Conservation (phyloP, 2,888 invertebrate genomes). For the Pandemis corylana region DNA sequence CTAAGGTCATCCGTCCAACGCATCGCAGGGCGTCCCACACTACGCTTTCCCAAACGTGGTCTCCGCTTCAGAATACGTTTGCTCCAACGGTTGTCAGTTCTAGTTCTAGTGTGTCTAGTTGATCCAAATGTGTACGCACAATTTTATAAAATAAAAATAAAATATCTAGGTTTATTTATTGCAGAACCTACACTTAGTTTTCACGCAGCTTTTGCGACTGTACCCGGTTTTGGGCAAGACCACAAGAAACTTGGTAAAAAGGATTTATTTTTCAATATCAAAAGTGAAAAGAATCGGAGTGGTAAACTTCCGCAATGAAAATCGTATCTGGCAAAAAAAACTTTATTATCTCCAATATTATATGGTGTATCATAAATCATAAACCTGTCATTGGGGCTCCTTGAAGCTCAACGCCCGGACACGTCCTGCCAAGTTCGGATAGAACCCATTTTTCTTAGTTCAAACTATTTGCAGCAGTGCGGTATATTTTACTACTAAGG, state of each 20-base stretch:
- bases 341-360: slow-evolving; percentile 11
- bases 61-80: too few species aligned
- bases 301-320: slow-evolving; percentile 1
- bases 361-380: slow-evolving; percentile 33
- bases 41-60: too few species aligned
- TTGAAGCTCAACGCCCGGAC: slow-evolving; percentile 12
- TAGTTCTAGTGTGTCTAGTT: too few species aligned
- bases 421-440: slow-evolving; percentile 31
- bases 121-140: too few species aligned
- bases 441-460: slow-evolving; percentile 41
- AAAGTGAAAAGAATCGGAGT: neutral
- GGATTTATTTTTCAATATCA: neutral
- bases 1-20: too few species aligned
- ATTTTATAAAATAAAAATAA: too few species aligned
- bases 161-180: too few species aligned
- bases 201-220: too few species aligned
- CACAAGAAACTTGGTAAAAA: neutral
- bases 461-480: slow-evolving; percentile 40
- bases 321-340: slow-evolving; percentile 1
- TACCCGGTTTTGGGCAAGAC: too few species aligned
- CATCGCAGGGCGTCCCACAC: too few species aligned
- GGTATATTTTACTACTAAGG: slow-evolving; percentile 23
- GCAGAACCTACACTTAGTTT: too few species aligned
- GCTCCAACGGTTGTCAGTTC: too few species aligned
- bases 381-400: slow-evolving; percentile 21